Base-by-base conservation (phyloP, 2,888 invertebrate genomes). In the Prosopocoilus inquinatus region DNA sequence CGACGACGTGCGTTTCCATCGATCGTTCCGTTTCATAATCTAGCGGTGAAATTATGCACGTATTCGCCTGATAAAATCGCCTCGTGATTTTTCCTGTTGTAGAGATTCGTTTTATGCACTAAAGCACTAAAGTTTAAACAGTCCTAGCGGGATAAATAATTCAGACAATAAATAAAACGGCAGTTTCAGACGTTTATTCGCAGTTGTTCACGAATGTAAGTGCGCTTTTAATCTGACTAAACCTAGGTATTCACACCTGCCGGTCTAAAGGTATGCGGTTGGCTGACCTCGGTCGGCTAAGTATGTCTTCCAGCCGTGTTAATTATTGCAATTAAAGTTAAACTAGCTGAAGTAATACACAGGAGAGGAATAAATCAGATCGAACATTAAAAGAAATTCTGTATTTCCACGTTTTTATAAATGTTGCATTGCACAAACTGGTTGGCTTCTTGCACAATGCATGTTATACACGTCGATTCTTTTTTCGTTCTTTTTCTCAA, bases 281-380 rank as follows among this genome's bases (percentile, higher is more conserved):
- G 61, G 50, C 57, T 64, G 64, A 63, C 64, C 63, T 64, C 64
- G 62, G 50, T 50, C 57, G 62, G 48, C 54, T 58, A 62, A 61
- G 56, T 64, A 62, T 58, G 55, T 66, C 63, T 66, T 60, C 57
- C 61, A 62, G 57, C 53, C 54, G 63, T 61, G 63, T 63, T 67
- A 67, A 67, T 67, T 64, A 67, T 62, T 65, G 62, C 64, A 64
- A 63, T 65, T 65, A 62, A 61, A 63, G 56, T 55, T 51, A 61
- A 51, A 55, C 61, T 51, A 47, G 47, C 47, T 16, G 36, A 47
- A 20, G 38, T 47, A 51, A 38, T 47, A 34, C 47, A 55, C 46
- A 55, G 47, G 51, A 51, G 44, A 50, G 33, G 20, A 45, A 47
- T 50, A 51, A 55, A 51, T 47, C 49, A 41, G 33, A 36, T 48